phyloP scores from a whole-genome alignment of 2,888 invertebrate species.

The Acleris sparsana region DNA sequence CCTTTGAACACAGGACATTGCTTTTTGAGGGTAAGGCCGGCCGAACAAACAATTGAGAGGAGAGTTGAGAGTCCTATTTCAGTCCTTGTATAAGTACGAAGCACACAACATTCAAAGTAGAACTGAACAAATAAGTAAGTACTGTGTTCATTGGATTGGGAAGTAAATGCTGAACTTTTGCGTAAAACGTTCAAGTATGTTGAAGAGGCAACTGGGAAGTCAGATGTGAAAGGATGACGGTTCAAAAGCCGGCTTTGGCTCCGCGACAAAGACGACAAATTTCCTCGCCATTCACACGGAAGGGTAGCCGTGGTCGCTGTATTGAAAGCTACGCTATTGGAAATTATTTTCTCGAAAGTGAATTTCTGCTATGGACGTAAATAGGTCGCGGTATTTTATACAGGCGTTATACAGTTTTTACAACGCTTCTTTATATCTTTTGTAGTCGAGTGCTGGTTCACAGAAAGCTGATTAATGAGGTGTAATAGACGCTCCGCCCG shows the following conservation, averaged over 20 bases:
- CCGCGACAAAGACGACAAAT: conserved; percentile 63
- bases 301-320: conserved; percentile 51
- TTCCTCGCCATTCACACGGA: conserved; percentile 62
- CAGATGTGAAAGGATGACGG: conserved; percentile 50
- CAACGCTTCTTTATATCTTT: conserved; percentile 46
- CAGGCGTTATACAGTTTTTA: conserved; percentile 47
- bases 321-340: conserved; percentile 57
- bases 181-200: conserved; percentile 30
- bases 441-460: conserved; percentile 37
- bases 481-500: conserved; percentile 25
- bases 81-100: neutral
- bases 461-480: conserved; percentile 33
- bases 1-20: conserved; percentile 46
- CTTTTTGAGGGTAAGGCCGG: conserved; percentile 45
- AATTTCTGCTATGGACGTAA: conserved; percentile 67
- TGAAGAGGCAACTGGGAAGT: conserved; percentile 41
- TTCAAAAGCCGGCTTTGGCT: conserved; percentile 50
- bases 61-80: neutral
- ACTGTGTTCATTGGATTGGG: conserved; percentile 14
- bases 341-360: conserved; percentile 66
- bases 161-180: conserved; percentile 31
- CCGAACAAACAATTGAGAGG: conserved; percentile 6
- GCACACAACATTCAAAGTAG: conserved; percentile 9
- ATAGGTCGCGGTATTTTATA: conserved; percentile 70
- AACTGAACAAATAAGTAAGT: conserved; percentile 11